phyloP scores from a whole-genome alignment of 2,888 invertebrate genomes.

The Dynastes grantii region DNA sequence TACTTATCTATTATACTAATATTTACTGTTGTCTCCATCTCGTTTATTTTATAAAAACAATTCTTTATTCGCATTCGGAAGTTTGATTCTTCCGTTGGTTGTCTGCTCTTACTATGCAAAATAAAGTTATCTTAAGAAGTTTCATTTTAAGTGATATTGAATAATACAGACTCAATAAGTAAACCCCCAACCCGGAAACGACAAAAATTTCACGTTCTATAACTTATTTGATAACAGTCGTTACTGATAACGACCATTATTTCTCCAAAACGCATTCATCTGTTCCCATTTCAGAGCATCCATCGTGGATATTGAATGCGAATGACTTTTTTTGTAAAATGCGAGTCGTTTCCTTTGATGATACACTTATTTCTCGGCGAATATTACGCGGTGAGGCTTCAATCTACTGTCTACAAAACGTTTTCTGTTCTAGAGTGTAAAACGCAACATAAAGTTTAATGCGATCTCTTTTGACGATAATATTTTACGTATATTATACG shows the following conservation, averaged over 20 bases:
- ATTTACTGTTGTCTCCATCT: too few relatives aligned
- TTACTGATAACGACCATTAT: slow-evolving; percentile 8
- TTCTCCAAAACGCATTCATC: neutral
- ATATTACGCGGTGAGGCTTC: neutral
- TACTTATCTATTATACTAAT: too few relatives aligned
- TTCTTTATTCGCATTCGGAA: too few relatives aligned
- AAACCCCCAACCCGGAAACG: neutral
- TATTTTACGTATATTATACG: neutral
- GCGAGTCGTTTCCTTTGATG: neutral
- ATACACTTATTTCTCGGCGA: neutral
- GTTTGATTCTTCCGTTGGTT: too few relatives aligned
- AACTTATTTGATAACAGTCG: neutral
- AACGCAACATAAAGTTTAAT: slow-evolving; percentile 11
- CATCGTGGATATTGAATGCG: neutral
- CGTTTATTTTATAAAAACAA: too few relatives aligned
- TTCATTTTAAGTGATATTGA: too few relatives aligned
- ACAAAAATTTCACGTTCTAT: neutral
- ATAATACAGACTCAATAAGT: too few relatives aligned
- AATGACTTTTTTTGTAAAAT: slow-evolving; percentile 7
- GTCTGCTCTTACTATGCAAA: too few relatives aligned
- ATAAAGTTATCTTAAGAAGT: too few relatives aligned
- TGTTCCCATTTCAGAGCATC: neutral
- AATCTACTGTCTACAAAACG: neutral
- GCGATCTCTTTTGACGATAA: neutral
- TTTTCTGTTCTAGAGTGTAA: neutral